phyloP scores from a whole-genome alignment of 1,140 invertebrate species.

The Drosophila navojoa region DNA sequence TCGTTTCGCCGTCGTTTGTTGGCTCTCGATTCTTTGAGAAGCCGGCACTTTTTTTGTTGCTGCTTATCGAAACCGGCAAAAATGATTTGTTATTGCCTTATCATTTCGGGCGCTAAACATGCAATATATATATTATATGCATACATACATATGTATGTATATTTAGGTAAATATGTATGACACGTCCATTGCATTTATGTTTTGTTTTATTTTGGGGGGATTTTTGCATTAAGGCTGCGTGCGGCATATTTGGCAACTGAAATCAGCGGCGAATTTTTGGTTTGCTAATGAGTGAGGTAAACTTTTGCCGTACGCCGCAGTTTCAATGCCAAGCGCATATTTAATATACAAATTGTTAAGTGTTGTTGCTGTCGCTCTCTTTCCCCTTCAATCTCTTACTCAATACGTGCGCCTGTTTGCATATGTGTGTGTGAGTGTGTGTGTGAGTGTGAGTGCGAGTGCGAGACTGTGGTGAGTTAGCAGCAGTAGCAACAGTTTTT shows the following conservation, averaged over 20 bases:
- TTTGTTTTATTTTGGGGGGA: conserved; percentile 3
- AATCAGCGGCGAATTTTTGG: conserved; percentile 35
- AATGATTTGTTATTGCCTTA: conserved; percentile 35
- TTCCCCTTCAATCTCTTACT: conserved; percentile 11
- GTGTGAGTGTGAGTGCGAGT: conserved; percentile 3
- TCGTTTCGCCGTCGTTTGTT: conserved; percentile 6
- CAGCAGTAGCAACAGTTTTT: conserved; percentile 50
- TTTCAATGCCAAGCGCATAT: conserved; percentile 69
- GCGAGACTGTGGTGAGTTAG: conserved; percentile 56
- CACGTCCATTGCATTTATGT: conserved; percentile 7
- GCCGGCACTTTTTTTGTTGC: conserved; percentile 52
- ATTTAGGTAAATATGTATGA: background rate
- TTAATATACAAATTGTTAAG: conserved; percentile 38
- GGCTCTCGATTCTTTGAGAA: conserved; percentile 26
- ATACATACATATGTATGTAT: background rate
- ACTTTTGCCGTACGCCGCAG: conserved; percentile 23
- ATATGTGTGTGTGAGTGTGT: background rate
- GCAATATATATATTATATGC: conserved; percentile 16
- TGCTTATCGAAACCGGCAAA: conserved; percentile 73
- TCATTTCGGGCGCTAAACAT: conserved; percentile 23
- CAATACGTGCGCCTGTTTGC: background rate
- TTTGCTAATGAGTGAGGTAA: conserved; percentile 45
- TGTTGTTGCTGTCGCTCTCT: conserved; percentile 7
- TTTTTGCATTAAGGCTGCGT: conserved; percentile 8
- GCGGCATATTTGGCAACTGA: conserved; percentile 46